Percentiles rank a stretch among this genome's conserved stretches.
Conservation (phyloP, 2,888 invertebrate genomes). For the Leptopterna dolabrata region DNA sequence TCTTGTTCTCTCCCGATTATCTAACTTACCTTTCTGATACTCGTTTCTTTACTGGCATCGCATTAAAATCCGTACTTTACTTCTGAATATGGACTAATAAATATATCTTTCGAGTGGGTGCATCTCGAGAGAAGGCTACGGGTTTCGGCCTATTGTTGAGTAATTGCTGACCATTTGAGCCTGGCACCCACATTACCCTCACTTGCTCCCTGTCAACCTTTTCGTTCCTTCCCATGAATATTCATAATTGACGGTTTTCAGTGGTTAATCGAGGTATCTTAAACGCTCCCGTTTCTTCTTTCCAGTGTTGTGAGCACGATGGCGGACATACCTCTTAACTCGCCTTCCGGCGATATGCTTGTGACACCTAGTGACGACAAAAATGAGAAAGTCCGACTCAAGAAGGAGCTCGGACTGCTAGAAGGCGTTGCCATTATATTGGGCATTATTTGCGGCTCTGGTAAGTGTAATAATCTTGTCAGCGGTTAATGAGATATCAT, state of each 20-base stretch:
- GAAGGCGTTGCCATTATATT: constrained; percentile 95
- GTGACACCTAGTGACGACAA: constrained; percentile 60
- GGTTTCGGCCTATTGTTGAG: constrained; percentile 16
- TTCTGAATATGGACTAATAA: background rate
- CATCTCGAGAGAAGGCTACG: background rate
- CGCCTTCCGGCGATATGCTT: constrained; percentile 58
- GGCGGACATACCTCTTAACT: constrained; percentile 53
- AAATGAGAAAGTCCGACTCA: constrained; percentile 78
- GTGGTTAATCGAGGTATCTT: background rate
- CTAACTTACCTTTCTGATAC: background rate
- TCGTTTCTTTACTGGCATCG: background rate
- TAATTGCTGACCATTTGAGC: constrained; percentile 31
- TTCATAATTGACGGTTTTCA: background rate
- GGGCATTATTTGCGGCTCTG: constrained; percentile 94
- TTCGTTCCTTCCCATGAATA: background rate
- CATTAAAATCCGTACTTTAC: background rate
- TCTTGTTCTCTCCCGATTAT: background rate
- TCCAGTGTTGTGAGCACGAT: background rate
- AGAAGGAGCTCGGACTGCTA: constrained; percentile 87
- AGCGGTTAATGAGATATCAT: too few species aligned
- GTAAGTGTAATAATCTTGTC: constrained; percentile 66
- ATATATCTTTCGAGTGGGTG: background rate
- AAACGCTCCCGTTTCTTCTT: background rate
- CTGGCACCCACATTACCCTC: constrained; percentile 24
- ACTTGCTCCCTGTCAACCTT: background rate